phyloP scores from a whole-genome alignment of 2,113 vertebrate genomes.

The Indri indri region DNA sequence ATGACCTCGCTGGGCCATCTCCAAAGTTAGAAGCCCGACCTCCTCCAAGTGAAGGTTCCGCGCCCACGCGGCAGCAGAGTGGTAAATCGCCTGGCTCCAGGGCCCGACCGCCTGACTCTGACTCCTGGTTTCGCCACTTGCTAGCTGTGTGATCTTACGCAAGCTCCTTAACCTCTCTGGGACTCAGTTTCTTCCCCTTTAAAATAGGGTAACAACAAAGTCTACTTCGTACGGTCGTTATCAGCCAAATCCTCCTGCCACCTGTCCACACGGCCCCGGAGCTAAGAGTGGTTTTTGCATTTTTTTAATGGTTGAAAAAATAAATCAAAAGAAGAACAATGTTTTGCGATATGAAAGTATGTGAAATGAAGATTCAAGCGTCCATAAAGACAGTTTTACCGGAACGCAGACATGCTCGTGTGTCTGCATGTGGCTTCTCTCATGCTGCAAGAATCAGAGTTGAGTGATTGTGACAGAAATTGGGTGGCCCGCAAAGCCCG shows the following conservation, averaged over 20 bases:
- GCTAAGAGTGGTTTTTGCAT: background rate
- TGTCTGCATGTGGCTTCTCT: rapidly evolving
- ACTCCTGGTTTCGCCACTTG: background rate
- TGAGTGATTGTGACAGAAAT: background rate
- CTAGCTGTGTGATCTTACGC: background rate
- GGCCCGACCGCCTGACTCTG: rapidly evolving
- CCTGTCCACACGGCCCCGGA: background rate
- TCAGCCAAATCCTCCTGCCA: rapidly evolving
- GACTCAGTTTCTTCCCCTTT: background rate
- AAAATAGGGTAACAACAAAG: background rate
- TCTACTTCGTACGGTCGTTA: too few species aligned
- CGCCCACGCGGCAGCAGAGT: rapidly evolving
- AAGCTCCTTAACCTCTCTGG: background rate
- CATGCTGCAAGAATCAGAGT: rapidly evolving
- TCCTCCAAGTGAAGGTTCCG: background rate
- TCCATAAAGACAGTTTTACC: background rate
- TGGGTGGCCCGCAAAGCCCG: rapidly evolving
- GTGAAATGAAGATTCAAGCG: background rate
- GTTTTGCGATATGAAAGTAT: background rate
- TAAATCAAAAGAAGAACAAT: background rate
- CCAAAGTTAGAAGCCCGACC: background rate
- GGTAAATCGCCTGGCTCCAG: background rate
- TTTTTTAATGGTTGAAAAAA: background rate
- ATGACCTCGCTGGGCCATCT: background rate
- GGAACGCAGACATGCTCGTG: rapidly evolving